phyloP scores from a whole-genome alignment of 2,888 invertebrate genomes.

The Acronicta alni region DNA sequence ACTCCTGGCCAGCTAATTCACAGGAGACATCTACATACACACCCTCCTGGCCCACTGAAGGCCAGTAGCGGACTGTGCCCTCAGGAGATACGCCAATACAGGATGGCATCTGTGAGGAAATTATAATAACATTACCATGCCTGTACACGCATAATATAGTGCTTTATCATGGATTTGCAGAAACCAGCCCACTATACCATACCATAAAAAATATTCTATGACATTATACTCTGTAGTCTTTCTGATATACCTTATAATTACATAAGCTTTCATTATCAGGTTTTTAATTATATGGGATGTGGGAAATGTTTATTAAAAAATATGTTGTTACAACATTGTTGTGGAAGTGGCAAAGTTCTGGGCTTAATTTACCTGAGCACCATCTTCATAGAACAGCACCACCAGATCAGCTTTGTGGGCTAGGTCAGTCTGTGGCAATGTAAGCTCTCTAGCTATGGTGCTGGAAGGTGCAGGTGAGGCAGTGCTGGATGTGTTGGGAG shows the following conservation, averaged over 20 bases:
- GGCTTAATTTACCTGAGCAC: constrained; percentile 70
- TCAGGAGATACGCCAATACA: constrained; percentile 98
- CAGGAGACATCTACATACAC: constrained; percentile 95
- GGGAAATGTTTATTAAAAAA: too few species aligned
- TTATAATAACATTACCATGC: not conserved
- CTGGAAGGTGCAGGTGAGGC: constrained; percentile 64
- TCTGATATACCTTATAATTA: too few species aligned
- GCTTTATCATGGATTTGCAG: too few species aligned
- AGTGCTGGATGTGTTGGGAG: constrained; percentile 64
- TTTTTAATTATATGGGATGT: too few species aligned
- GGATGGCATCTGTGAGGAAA: constrained; percentile 90
- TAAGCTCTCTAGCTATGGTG: constrained; percentile 94
- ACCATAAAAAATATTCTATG: too few species aligned
- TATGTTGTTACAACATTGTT: too few species aligned
- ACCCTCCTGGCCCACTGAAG: constrained; percentile 96
- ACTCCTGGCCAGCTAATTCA: constrained; percentile 96
- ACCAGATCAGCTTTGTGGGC: constrained; percentile 96
- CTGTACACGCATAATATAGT: too few species aligned
- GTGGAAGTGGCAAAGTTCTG: too few species aligned
- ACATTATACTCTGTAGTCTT: too few species aligned
- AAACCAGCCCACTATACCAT: too few species aligned
- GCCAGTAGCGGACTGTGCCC: constrained; percentile 97
- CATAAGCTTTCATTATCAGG: too few species aligned
- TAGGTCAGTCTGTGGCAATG: constrained; percentile 96
- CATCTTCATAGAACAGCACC: constrained; percentile 90